These are phyloP conservation scores for Theristicus caerulescens DNA, from an alignment of 2,113 vertebrate genomes.

Conservation along the genomic window DNA sequence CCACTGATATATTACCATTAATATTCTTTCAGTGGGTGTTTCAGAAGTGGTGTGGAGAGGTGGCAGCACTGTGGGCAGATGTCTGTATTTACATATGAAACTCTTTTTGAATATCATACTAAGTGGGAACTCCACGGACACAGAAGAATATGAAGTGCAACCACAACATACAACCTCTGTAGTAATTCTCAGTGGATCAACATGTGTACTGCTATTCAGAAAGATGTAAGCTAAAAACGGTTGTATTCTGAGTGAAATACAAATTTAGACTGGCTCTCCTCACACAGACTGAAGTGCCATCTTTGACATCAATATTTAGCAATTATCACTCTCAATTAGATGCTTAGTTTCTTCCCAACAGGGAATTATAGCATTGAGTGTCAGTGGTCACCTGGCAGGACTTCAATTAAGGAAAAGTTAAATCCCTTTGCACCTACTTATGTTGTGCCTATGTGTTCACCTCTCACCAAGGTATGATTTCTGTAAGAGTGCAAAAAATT, in stretches of 20 bases:
- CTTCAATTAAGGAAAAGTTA: background rate
- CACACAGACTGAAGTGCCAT: background rate
- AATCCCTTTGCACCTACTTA: background rate
- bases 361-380: background rate
- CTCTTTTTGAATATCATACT: background rate
- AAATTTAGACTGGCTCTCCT: background rate
- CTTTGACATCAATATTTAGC: background rate
- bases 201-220: background rate
- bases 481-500: background rate
- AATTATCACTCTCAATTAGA: background rate
- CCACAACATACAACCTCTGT: background rate
- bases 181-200: background rate
- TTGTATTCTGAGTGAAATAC: background rate
- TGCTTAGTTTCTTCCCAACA: background rate
- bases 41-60: background rate
- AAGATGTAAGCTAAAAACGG: background rate
- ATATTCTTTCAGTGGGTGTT: background rate
- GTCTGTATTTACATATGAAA: background rate
- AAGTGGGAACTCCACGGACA: accelerated
- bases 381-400: background rate
- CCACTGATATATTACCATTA: background rate
- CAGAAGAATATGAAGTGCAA: background rate
- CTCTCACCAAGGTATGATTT: background rate
- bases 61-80: background rate
- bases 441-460: background rate